These are phyloP conservation scores for Brachypteracias leptosomus DNA, from an alignment of 2,113 vertebrate species.

Conservation along the genomic window DNA sequence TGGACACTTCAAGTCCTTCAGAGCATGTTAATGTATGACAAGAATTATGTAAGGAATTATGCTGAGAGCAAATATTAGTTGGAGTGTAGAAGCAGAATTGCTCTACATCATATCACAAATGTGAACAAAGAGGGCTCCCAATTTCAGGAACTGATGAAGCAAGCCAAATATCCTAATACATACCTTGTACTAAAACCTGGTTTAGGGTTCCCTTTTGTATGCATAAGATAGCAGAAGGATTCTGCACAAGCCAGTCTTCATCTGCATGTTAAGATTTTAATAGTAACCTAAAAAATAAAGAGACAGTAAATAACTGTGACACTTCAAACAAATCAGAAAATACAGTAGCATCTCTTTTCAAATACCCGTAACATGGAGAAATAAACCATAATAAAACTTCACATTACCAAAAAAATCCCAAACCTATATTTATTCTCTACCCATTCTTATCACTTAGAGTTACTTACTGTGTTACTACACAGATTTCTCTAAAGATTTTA, in stretches of 20 bases:
- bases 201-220: neutral
- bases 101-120: neutral
- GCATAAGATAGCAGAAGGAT: neutral
- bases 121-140: neutral
- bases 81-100: neutral
- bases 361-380: neutral
- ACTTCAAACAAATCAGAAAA: neutral
- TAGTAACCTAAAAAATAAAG: conserved; percentile 49
- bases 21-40: neutral
- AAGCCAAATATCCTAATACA: neutral
- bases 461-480: neutral
- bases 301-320: conserved; percentile 1
- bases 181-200: neutral
- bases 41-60: neutral
- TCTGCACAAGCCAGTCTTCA: conserved; percentile 40
- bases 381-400: neutral
- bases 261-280: conserved; percentile 33
- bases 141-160: neutral
- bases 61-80: neutral
- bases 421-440: neutral
- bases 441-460: neutral
- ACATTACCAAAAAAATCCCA: neutral
- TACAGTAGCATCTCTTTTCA: neutral
- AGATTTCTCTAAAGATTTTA: neutral
- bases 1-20: neutral